Percentiles rank a stretch among this genome's conserved stretches.
phyloP scores from a whole-genome alignment of 30 jellyfish, hydroid and myxozoan species.

The Nemopilema nomurai region DNA sequence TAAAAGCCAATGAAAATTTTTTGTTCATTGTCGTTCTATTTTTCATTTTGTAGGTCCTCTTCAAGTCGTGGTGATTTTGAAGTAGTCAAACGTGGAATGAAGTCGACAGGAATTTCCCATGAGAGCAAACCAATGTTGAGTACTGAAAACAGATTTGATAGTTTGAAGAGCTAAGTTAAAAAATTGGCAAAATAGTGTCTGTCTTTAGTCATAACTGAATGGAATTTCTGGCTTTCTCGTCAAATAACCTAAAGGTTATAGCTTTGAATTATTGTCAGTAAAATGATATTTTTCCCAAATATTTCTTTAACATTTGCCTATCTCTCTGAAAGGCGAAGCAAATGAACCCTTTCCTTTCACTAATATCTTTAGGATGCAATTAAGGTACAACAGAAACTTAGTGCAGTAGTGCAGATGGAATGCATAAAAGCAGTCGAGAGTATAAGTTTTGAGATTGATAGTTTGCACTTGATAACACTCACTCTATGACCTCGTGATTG shows the following conservation, averaged over 20 bases:
- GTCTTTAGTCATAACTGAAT: not conserved
- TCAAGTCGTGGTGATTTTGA: conserved; percentile 78
- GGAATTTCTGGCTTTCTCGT: not conserved
- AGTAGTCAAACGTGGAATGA: conserved; percentile 82
- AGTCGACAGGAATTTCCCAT: conserved; percentile 57
- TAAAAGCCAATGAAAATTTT: too few relatives aligned
- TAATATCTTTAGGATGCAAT: too few relatives aligned
- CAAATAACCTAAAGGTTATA: not conserved
- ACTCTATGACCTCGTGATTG: too few relatives aligned
- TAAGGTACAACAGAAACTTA: too few relatives aligned
- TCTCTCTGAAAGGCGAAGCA: too few relatives aligned
- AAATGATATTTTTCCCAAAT: not conserved
- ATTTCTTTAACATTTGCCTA: too few relatives aligned
- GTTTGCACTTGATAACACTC: too few relatives aligned
- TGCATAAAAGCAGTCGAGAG: too few relatives aligned
- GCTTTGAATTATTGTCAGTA: not conserved
- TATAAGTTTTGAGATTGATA: too few relatives aligned
- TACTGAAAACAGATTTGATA: conserved; percentile 81
- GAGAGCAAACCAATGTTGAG: conserved; percentile 61
- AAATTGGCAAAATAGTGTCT: not conserved
- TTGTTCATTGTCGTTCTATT: not conserved
- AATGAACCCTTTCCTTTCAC: too few relatives aligned
- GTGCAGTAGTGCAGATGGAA: too few relatives aligned
- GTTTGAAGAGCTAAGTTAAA: conserved; percentile 45
- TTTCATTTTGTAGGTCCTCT: conserved; percentile 38